Base-by-base conservation (phyloP, 2,113 vertebrate genomes). In the Amia ocellicauda region DNA sequence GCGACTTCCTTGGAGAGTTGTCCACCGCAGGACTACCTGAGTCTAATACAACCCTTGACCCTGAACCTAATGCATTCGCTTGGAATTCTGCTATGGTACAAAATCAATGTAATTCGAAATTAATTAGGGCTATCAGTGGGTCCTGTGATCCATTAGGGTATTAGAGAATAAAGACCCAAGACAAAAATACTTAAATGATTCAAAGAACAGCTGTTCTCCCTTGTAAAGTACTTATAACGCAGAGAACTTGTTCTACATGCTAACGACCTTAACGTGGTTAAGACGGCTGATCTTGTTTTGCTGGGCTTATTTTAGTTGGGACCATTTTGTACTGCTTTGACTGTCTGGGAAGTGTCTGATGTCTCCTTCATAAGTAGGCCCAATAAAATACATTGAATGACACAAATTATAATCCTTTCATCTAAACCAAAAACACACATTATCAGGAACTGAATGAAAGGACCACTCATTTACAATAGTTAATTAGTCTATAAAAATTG, bases 231-330 rank as follows among this genome's bases (percentile, higher is more conserved):
- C 75, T 82, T 74, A 78, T 63, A 79, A 74, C 65, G 64, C 54
- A 14, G 49, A 45, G 72, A 74, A 78, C 68, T 66, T 71, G 74
- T 80, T 81, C 74, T 74, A 72, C 62, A 67, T 61, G 67, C 76
- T 83, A 86, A 86, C 78, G 73, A 77, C 79, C 81, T 85, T 85
- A 87, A 72, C 45, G 17, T 27, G 79, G 77, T 81, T 85, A 77
- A 83, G 76, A 58, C 65, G 74, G 74, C 78, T 83, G 77, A 85
- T 85, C 81, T 75, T 69, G 71, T 66, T 58, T 40, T 36, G 76
- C 70, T 76, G 76, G 78, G 78, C 80, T 82, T 78, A 76, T 82
- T 83, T 83, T 77, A 73, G 80, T 70, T 69, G 69, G 70, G 76
- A 74, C 72, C 74, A 81, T 78, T 80, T 81, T 50, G 69, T 75